Conservation (phyloP, 2,797 vertebrate genomes). For the Urocyon cinereoargenteus region DNA sequence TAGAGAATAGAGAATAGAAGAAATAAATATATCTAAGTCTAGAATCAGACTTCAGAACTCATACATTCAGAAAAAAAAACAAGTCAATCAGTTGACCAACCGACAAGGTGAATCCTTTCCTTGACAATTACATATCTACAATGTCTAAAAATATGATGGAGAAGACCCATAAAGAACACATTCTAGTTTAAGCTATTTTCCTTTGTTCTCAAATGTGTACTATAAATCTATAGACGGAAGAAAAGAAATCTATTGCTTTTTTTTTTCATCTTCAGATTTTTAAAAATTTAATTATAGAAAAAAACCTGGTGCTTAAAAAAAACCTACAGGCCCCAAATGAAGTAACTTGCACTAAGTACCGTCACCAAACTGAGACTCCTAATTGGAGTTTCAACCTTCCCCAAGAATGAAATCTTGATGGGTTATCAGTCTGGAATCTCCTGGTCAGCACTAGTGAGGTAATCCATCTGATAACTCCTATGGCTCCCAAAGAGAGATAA, state of each 20-base stretch:
- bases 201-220: background rate
- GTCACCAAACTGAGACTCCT: background rate
- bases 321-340: background rate
- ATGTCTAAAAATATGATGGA: background rate
- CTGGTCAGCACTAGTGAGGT: background rate
- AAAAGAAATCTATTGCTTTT: background rate
- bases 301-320: background rate
- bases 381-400: background rate
- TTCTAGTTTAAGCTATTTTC: background rate
- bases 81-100: background rate
- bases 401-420: background rate
- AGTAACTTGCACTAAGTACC: background rate
- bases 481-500: background rate
- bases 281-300: background rate
- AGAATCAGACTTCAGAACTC: background rate
- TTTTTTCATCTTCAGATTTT: background rate
- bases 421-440: background rate
- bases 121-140: constrained; percentile 47
- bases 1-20: background rate
- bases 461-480: background rate
- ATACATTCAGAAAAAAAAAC: background rate
- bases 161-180: constrained; percentile 34
- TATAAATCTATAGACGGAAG: background rate
- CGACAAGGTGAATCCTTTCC: constrained; percentile 49
- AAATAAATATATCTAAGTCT: background rate